These are phyloP conservation scores for Ornithoptera alexandrae DNA, from an alignment of 2,888 invertebrate species.

Conservation along the genomic window DNA sequence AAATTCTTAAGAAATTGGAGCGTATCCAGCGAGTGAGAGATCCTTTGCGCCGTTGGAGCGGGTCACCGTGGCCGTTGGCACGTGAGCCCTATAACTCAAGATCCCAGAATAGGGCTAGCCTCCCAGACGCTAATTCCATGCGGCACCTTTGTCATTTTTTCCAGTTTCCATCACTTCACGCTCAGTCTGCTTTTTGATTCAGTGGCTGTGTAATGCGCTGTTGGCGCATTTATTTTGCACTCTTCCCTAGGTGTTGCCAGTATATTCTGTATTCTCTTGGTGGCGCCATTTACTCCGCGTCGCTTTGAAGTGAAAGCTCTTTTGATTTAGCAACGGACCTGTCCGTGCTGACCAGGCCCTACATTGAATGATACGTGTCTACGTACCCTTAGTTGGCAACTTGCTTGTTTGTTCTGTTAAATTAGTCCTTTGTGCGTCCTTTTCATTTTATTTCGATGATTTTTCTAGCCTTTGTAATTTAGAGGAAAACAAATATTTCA, in stretches of 20 bases:
- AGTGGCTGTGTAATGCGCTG: conserved; percentile 76
- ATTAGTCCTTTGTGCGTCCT: conserved; percentile 9
- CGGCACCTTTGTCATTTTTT: conserved; percentile 69
- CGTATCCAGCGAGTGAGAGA: conserved; percentile 16
- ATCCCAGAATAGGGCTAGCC: conserved; percentile 69
- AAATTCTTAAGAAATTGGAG: conserved; percentile 23
- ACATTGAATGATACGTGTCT: conserved; percentile 66
- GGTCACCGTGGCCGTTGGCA: conserved; percentile 27
- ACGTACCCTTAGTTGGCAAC: conserved; percentile 47
- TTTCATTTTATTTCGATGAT: neutral
- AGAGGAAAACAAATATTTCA: too few relatives aligned
- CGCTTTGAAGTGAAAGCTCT: conserved; percentile 77
- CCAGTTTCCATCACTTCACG: conserved; percentile 77
- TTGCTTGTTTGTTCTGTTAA: conserved; percentile 14
- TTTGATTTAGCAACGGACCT: conserved; percentile 65
- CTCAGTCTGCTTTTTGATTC: conserved; percentile 76
- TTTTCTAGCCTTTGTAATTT: too few relatives aligned
- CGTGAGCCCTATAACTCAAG: conserved; percentile 37
- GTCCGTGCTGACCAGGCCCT: conserved; percentile 64
- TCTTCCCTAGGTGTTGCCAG: conserved; percentile 60
- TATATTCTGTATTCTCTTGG: conserved; percentile 71
- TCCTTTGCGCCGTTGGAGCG: conserved; percentile 6
- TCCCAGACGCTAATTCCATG: conserved; percentile 46
- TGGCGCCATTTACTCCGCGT: conserved; percentile 66
- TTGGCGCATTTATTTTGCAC: conserved; percentile 77